These are phyloP conservation scores for Crotalus viridis DNA, from an alignment of 2,113 vertebrate genomes.

Conservation along the genomic window DNA sequence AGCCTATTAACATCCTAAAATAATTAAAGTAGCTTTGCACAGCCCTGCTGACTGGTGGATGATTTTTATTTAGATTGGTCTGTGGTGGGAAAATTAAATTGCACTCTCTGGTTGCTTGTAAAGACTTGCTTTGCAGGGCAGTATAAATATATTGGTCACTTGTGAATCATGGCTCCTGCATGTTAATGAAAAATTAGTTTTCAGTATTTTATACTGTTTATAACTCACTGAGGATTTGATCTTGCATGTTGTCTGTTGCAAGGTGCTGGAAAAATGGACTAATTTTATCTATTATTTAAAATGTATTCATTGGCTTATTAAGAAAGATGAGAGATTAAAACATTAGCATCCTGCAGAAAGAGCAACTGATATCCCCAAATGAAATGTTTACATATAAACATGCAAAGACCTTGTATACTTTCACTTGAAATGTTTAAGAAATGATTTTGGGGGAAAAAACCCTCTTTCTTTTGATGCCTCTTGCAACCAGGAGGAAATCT, in stretches of 20 bases:
- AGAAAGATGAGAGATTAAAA: constrained; percentile 48
- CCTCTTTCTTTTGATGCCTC: background rate
- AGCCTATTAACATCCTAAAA: background rate
- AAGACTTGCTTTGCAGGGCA: constrained; percentile 33
- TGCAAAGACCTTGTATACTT: constrained; percentile 56
- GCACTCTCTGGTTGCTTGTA: constrained; percentile 19
- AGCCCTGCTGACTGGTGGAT: constrained; percentile 30
- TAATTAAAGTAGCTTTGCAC: constrained; percentile 30
- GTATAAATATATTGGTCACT: constrained; percentile 34
- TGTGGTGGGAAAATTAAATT: constrained; percentile 40
- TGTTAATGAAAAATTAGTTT: constrained; percentile 29
- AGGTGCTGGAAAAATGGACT: constrained; percentile 27
- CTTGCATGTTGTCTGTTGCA: constrained; percentile 42
- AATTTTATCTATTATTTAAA: constrained; percentile 37
- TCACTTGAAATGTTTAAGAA: background rate
- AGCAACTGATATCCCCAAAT: constrained; percentile 48
- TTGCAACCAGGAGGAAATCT: background rate
- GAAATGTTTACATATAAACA: constrained; percentile 56
- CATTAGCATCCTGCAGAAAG: constrained; percentile 45
- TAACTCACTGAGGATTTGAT: constrained; percentile 24
- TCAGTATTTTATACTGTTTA: constrained; percentile 30
- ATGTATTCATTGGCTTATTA: constrained; percentile 48
- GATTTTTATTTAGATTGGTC: constrained; percentile 48
- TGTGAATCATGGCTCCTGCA: constrained; percentile 35
- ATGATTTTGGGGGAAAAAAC: background rate